Conservation (phyloP, 2,113 vertebrate species). For the Beaufortia kweichowensis region DNA sequence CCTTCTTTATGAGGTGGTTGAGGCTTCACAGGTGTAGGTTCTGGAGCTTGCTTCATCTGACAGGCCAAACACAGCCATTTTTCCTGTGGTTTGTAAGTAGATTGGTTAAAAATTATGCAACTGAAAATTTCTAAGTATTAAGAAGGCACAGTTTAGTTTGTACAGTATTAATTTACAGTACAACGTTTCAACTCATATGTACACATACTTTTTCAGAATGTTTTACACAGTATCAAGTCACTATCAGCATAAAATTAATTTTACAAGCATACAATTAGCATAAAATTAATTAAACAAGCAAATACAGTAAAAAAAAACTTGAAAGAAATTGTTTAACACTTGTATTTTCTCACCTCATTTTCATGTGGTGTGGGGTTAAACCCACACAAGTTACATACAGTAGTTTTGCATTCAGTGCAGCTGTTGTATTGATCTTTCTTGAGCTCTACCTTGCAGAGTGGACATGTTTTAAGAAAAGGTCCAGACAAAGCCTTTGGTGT, state of each 20-base stretch:
- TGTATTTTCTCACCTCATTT: constrained; percentile 75
- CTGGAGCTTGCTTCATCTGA: constrained; percentile 80
- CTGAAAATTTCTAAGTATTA: neutral
- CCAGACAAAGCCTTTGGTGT: constrained; percentile 12
- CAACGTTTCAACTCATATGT: neutral
- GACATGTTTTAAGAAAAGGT: constrained; percentile 39
- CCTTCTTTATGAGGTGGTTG: constrained; percentile 49
- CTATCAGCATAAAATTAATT: too few relatives aligned
- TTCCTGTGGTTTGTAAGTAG: neutral
- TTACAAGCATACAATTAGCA: neutral
- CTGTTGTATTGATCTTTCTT: constrained; percentile 84
- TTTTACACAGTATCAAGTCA: too few relatives aligned
- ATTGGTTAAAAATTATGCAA: neutral
- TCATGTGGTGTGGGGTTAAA: constrained; percentile 92
- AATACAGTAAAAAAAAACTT: neutral
- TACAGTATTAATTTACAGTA: too few relatives aligned
- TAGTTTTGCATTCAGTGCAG: constrained; percentile 88
- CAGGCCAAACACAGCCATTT: constrained; percentile 89
- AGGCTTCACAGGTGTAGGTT: constrained; percentile 57
- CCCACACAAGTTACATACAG: constrained; percentile 94
- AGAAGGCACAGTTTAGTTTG: neutral
- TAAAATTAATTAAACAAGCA: neutral
- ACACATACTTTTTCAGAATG: too few relatives aligned
- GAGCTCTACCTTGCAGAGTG: constrained; percentile 84
- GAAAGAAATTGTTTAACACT: neutral